phyloP scores from a whole-genome alignment of 2,888 invertebrate species.

The Acronicta aceris region DNA sequence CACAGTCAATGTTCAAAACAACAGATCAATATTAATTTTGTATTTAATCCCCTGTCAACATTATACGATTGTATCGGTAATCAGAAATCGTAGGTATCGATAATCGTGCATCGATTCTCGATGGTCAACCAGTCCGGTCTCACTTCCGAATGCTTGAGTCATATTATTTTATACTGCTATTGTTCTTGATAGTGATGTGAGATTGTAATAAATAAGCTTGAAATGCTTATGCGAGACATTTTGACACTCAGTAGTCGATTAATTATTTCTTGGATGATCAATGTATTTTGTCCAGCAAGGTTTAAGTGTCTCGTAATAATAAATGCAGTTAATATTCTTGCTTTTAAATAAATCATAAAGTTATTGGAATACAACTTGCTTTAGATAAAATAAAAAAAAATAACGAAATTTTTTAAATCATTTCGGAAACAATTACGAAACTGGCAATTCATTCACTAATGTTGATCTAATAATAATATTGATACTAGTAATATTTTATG shows the following conservation, averaged over 20 bases:
- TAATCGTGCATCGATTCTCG: constrained; percentile 59
- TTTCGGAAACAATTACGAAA: too few relatives aligned
- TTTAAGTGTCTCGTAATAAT: background rate
- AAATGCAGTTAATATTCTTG: too few relatives aligned
- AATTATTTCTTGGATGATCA: background rate
- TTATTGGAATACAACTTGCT: too few relatives aligned
- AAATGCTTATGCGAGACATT: background rate
- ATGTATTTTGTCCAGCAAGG: background rate
- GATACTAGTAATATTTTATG: too few relatives aligned
- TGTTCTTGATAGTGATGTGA: constrained; percentile 17
- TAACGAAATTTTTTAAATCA: too few relatives aligned
- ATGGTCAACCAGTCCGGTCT: constrained; percentile 51
- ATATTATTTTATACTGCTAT: constrained; percentile 28
- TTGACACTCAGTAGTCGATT: background rate
- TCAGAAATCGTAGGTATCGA: constrained; percentile 57
- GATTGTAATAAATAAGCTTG: constrained; percentile 1
- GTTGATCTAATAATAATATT: too few relatives aligned
- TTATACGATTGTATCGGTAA: constrained; percentile 57
- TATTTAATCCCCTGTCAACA: constrained; percentile 53
- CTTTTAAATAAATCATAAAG: too few relatives aligned
- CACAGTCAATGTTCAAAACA: constrained; percentile 41
- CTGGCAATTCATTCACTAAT: too few relatives aligned
- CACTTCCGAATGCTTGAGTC: constrained; percentile 54
- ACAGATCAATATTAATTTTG: constrained; percentile 41
- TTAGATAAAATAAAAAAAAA: too few relatives aligned